A percentile compares a stretch with the other conserved stretches of the same genome.
phyloP scores from a whole-genome alignment of 2,113 vertebrate species.

The Dolichallabes microphthalmus region DNA sequence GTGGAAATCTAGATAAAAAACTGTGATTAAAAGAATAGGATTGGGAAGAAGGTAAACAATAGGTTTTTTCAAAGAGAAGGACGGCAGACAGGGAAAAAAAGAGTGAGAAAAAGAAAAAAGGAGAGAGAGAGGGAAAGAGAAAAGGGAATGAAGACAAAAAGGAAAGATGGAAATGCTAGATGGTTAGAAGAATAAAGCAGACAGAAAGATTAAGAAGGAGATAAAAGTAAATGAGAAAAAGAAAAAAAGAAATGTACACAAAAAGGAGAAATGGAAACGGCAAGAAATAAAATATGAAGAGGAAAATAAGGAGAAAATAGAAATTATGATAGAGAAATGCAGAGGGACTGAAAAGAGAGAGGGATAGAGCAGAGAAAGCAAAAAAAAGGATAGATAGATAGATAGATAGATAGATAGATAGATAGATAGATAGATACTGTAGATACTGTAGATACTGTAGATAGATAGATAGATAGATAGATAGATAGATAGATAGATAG shows the following conservation, averaged over 20 bases:
- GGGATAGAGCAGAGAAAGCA: neutral
- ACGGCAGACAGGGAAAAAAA: neutral
- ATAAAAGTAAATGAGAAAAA: neutral
- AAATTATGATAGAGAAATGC: neutral
- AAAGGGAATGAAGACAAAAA: neutral
- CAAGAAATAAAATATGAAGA: neutral
- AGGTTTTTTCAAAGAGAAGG: neutral
- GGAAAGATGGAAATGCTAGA: neutral
- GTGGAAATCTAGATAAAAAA: neutral
- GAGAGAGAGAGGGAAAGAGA: neutral
- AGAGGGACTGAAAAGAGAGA: neutral
- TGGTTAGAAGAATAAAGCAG: neutral
- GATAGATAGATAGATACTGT: neutral
- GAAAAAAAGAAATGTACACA: neutral
- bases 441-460: no score
- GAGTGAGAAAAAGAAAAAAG: neutral
- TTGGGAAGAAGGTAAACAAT: neutral
- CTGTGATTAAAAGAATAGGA: constrained; percentile 58
- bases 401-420: neutral
- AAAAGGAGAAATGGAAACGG: neutral
- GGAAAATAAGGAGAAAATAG: neutral
- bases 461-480: neutral
- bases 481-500: neutral
- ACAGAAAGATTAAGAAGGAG: no score
- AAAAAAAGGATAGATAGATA: constrained; percentile 31